Base-by-base conservation (phyloP, 2,797 vertebrate genomes). In the Karalla daura region DNA sequence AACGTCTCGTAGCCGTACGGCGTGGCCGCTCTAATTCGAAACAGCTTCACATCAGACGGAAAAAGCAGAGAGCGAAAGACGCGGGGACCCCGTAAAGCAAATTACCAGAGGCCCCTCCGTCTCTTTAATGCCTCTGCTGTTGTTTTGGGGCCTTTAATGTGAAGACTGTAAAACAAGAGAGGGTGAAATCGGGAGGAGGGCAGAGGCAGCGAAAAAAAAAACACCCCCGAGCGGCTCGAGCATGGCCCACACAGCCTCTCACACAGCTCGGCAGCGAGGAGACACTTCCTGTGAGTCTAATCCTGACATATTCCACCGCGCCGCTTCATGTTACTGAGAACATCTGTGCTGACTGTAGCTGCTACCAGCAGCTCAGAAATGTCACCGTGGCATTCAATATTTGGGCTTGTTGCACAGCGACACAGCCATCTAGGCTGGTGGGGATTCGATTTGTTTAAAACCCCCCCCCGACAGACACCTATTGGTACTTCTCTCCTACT, bases 131-230 rank as follows among this genome's bases (percentile, higher is more conserved):
- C 60, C 23, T 52, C 66, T 55, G 70, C 76, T 80, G 85, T 80
- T 85, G 83, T 86, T 86, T 18, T 33, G 74, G 49, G 54, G 72
- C 58, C 61, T 87, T 90, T 81, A 78, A 86, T 85, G 76, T 76
- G 74, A 81, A 52, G 2, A 8, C 77, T 27, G 62, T 89, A 86
- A 91, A 91, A 83, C 51, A 24, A 55, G 61, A 51, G 56, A 47
- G 76, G 74, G 73, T 66, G 80, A 79, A 80, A 78, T 37, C 14
- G 51, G 68, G 64, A 78, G 60, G 44, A 10, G 55, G 66, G 52
- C 7, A 9, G 60, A 39, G 76, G 67, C n/a, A n/a, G 58, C 51
- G 61, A 86, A 73, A 55, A 33, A 46, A 64, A n/a, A 53, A 45
- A 53, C 74, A 76, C 45, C 63, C 30, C 28, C 36, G n/a, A 63